Conservation (phyloP, 2,888 invertebrate species). For the Odontothrips loti region DNA sequence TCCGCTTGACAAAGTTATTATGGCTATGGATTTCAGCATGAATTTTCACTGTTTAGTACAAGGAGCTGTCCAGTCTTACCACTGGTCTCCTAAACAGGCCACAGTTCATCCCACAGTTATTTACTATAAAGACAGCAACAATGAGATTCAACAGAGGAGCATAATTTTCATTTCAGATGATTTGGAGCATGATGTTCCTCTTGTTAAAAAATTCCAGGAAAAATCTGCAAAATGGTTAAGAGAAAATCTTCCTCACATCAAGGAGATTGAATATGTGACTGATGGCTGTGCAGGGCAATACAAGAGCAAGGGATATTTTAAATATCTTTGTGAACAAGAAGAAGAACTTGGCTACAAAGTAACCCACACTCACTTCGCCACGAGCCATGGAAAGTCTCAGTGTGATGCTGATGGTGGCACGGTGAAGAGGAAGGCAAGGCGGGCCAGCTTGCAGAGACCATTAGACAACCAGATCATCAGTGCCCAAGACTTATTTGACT, state of each 20-base stretch:
- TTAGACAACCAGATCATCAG: not conserved
- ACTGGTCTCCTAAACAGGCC: constrained; percentile 9
- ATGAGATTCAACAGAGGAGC: not conserved
- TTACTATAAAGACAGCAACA: constrained; percentile 11
- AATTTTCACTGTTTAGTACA: constrained; percentile 11
- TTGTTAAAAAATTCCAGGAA: not conserved
- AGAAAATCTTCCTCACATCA: not conserved
- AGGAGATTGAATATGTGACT: not conserved
- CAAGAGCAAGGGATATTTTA: not conserved
- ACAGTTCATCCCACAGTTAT: not conserved
- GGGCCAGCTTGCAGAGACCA: constrained; percentile 1
- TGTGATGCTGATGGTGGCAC: constrained; percentile 9
- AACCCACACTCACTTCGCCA: not conserved
- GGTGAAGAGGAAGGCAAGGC: constrained; percentile 6
- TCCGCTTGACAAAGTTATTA: not conserved
- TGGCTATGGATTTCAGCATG: constrained; percentile 6
- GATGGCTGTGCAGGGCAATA: not conserved
- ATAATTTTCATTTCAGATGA: too few species aligned
- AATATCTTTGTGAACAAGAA: not conserved
- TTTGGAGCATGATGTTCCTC: not conserved
- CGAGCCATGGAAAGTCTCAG: not conserved
- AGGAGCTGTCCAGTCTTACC: not conserved
- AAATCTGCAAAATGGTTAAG: not conserved
- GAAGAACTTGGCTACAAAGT: not conserved
- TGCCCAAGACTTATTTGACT: constrained; percentile 7